These are phyloP conservation scores for Zaprionus capensis DNA, from an alignment of 1,140 invertebrate genomes.

Conservation along the genomic window DNA sequence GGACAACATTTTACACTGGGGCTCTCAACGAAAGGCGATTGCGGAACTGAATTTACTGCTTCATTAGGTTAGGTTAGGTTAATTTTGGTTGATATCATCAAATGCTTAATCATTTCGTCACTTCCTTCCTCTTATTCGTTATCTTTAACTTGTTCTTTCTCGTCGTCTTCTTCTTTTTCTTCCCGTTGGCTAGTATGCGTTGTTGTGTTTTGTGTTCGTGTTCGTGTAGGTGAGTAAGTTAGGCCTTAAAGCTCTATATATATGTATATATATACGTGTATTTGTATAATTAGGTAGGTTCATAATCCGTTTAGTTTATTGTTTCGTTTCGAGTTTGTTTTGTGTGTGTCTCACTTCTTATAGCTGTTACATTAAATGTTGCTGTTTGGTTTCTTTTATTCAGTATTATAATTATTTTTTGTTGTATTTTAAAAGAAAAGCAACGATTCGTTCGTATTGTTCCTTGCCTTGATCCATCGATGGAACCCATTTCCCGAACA, in stretches of 20 bases:
- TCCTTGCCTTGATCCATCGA: slow-evolving; percentile 11
- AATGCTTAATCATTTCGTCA: slow-evolving; percentile 35
- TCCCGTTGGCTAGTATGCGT: slow-evolving; percentile 74
- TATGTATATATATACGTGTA: slow-evolving; percentile 23
- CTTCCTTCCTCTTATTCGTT: slow-evolving; percentile 6
- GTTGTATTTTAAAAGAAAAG: slow-evolving; percentile 53
- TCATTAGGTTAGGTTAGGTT: slow-evolving; percentile 22
- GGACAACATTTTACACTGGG: slow-evolving; percentile 72
- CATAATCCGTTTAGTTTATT: slow-evolving; percentile 37
- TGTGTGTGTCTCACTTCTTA: slow-evolving; percentile 61
- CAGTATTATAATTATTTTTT: slow-evolving; percentile 32
- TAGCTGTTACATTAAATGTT: slow-evolving; percentile 47
- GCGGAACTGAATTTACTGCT: slow-evolving; percentile 33
- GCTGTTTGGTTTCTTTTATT: slow-evolving; percentile 39
- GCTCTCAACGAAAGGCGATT: slow-evolving; percentile 46
- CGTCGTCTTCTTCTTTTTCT: slow-evolving; percentile 21
- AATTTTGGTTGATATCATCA: slow-evolving; percentile 42
- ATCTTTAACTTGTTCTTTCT: slow-evolving; percentile 6
- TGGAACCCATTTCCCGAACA: slow-evolving; percentile 10
- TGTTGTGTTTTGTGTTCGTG: slow-evolving; percentile 44
- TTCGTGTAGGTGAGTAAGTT: slow-evolving; percentile 57
- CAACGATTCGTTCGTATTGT: slow-evolving; percentile 24
- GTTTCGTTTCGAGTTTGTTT: slow-evolving; percentile 50
- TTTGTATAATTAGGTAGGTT: slow-evolving; percentile 42
- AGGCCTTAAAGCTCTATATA: slow-evolving; percentile 50